Base-by-base conservation (phyloP, 2,888 invertebrate genomes). In the Cacoxenus indagator region DNA sequence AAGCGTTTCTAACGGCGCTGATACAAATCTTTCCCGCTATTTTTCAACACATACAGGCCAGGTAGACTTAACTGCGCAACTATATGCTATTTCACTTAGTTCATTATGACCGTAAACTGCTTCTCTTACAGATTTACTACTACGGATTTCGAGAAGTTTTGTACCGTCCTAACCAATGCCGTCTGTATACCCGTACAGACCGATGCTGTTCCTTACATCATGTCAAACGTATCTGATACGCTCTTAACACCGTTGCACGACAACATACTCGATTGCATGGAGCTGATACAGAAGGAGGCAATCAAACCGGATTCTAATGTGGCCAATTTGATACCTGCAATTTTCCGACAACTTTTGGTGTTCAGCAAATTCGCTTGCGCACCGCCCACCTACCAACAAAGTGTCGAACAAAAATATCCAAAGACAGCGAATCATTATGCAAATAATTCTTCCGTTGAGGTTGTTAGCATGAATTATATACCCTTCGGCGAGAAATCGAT, bases 1-100 rank as follows among this genome's bases (percentile, higher is more conserved):
- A 98, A 84, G 94, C 95, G 72, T 99, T 97, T 90, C 91, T 99
- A 67, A 97, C 97, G 0, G 96, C 98, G 0, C 90, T 98, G 17
- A 94, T 98, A 75, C 97, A 98, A 89, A 97, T 98, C 84, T 98
- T 99, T 88, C 97, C 98, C 4, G 94, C 95, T 69, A 93, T 99
- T 70, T 98, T 97, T 89, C 95, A 95, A 76, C 96, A 96, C 83
- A 95, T 97, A 79, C 92, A 93, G 84, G 89, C 91, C 70, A 92
- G 92, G 92, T 94, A 24, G 11, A 29, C 51, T 11, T 4, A 29
- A 31, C 1, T 24, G 14, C 14, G 9, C 6, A 46, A 14, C n/a
- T 59, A 67, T 43, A 17, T 48, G 17, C 1, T 19, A 48, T 17
- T 51, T 1, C 0, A 48, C 3, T 51, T 22, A 17, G 9, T 54